Conservation (phyloP, 53 echinoderm and acorn worm species). For the Luidia sarsii region DNA sequence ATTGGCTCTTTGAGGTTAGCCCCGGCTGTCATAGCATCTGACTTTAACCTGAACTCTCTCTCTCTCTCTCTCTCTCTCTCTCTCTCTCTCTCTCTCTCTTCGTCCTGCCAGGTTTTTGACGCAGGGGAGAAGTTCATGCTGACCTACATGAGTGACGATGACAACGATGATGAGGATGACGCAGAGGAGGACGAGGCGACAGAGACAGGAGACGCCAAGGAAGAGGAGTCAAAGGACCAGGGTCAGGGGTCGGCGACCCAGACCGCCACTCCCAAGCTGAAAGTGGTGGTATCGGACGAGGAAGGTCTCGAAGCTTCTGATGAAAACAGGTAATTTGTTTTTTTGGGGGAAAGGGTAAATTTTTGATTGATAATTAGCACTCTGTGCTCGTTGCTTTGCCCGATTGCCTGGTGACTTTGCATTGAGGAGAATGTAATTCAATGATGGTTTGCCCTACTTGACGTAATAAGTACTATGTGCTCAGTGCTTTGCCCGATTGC, state of each 20-base stretch:
- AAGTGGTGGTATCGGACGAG: constrained; percentile 58
- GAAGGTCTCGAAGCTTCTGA: constrained; percentile 51
- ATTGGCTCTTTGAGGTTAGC: no score
- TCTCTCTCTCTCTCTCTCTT: neutral
- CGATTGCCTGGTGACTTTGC: no score
- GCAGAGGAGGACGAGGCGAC: neutral
- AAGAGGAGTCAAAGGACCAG: neutral
- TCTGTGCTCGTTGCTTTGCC: no score
- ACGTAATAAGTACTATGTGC: no score
- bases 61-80: neutral
- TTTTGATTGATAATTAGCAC: no score
- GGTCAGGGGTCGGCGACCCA: neutral
- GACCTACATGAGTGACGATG: constrained; percentile 54
- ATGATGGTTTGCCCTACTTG: no score
- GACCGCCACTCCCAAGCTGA: constrained; percentile 10
- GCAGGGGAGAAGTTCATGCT: constrained; percentile 69
- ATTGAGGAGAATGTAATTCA: no score
- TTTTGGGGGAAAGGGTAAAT: no score
- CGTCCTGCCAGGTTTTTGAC: constrained; percentile 54
- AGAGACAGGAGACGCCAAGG: neutral
- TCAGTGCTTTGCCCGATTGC: no score
- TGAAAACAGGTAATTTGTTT: constrained; percentile 55
- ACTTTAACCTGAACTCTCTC: no score
- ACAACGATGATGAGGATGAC: neutral
- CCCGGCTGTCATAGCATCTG: no score